A percentile compares a stretch with the other conserved stretches of the same genome.
Conservation (phyloP, 2,888 invertebrate species). For the Mesochorus sp. region DNA sequence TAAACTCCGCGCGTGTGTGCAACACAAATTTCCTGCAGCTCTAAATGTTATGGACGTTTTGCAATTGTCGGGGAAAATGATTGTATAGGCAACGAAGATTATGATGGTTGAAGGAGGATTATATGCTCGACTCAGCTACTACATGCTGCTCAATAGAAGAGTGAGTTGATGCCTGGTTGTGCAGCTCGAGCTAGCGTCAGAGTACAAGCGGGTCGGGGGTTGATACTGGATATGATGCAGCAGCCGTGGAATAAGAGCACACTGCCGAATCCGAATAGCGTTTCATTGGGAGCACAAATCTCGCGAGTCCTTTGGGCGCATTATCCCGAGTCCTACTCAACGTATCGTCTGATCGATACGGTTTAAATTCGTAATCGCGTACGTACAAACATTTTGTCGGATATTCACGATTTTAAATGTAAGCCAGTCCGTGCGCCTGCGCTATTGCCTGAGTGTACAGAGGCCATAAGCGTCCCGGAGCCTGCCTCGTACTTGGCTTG, state of each 20-base stretch:
- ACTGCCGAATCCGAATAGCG: conserved; percentile 25
- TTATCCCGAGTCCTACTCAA: conserved; percentile 57
- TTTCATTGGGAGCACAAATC: conserved; percentile 49
- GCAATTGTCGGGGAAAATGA: conserved; percentile 61
- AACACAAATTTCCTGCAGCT: conserved; percentile 57
- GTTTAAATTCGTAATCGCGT: conserved; percentile 65
- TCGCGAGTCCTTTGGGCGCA: conserved; percentile 57
- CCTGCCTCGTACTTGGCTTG: conserved; percentile 13
- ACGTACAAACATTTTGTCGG: conserved; percentile 60
- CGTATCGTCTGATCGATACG: conserved; percentile 62
- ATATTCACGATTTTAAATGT: conserved; percentile 38
- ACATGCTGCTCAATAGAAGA: conserved; percentile 37
- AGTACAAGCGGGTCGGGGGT: conserved; percentile 16
- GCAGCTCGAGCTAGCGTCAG: conserved; percentile 24
- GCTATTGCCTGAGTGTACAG: conserved; percentile 1
- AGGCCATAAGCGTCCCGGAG: conserved; percentile 27
- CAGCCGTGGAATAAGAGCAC: conserved; percentile 55
- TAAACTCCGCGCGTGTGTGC: conserved; percentile 1
- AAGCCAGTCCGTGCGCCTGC: conserved; percentile 36
- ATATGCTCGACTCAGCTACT: conserved; percentile 43
- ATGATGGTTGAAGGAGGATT: conserved; percentile 62
- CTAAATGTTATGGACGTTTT: conserved; percentile 59
- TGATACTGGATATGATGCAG: conserved; percentile 30
- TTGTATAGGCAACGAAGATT: conserved; percentile 64
- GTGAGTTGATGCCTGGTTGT: conserved; percentile 41